Evolutionary conservation across 1,140 invertebrate species (phyloP).

Genomic region (Paramacrobiotus metropolitanus): DNA sequence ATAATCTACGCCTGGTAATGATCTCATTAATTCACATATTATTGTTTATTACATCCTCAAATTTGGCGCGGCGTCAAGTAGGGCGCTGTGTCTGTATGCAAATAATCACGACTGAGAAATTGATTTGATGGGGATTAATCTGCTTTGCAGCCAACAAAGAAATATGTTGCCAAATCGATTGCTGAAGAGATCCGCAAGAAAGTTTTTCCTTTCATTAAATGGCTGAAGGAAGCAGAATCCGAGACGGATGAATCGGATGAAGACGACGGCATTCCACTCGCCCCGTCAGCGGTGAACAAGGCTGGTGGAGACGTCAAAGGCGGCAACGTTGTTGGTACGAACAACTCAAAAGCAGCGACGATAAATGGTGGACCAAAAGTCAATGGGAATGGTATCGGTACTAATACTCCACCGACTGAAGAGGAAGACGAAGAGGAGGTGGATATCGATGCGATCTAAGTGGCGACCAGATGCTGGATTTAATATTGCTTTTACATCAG

Average conservation of each 20-base stretch:
- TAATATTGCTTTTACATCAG: too few species aligned
- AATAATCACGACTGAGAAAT: too few species aligned
- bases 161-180: constrained; percentile 72
- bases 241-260: constrained; percentile 43
- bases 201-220: constrained; percentile 76
- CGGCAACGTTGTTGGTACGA: not conserved
- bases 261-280: too few species aligned
- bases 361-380: constrained; percentile 7
- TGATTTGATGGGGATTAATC: too few species aligned
- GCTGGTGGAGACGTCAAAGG: not conserved
- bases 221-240: constrained; percentile 89
- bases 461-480: not conserved
- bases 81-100: too few species aligned
- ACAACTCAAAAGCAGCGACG: not conserved
- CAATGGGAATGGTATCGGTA: constrained; percentile 2
- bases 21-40: too few species aligned
- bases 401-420: constrained; percentile 8
- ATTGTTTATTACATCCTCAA: too few species aligned
- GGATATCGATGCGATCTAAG: constrained; percentile 18
- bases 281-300: too few species aligned
- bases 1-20: too few species aligned
- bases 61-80: too few species aligned
- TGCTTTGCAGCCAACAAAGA: constrained; percentile 43
- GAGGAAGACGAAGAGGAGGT: constrained; percentile 16
- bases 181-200: constrained; percentile 72